These are phyloP conservation scores for Sminthurides bifidus DNA, from an alignment of 1,140 invertebrate genomes.

Conservation along the genomic window DNA sequence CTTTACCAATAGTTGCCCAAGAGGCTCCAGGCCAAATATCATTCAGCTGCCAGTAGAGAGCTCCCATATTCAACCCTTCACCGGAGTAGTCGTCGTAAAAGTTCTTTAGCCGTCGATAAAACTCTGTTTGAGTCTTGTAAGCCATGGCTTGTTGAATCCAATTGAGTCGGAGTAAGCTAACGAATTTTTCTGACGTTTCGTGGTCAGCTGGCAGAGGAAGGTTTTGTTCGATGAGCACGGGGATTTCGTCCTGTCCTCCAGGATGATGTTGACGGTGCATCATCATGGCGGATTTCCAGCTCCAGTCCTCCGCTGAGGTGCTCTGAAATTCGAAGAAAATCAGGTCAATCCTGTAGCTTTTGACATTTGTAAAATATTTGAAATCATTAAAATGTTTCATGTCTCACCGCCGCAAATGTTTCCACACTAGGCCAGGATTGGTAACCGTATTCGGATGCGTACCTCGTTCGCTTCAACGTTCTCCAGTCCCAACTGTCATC, in stretches of 20 bases:
- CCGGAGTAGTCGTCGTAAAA: slow-evolving; percentile 43
- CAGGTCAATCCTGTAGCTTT: too few species aligned
- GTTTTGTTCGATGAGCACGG: slow-evolving; percentile 41
- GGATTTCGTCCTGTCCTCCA: slow-evolving; percentile 51
- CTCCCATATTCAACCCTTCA: slow-evolving; percentile 79
- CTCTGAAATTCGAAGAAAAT: not conserved
- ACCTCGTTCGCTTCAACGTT: slow-evolving; percentile 66
- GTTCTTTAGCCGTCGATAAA: slow-evolving; percentile 59
- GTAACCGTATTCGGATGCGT: slow-evolving; percentile 93
- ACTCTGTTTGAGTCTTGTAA: slow-evolving; percentile 76
- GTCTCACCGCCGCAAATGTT: slow-evolving; percentile 2
- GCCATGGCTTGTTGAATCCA: slow-evolving; percentile 73
- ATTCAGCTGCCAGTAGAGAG: slow-evolving; percentile 97
- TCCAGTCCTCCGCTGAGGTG: slow-evolving; percentile 44
- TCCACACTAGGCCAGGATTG: slow-evolving; percentile 64
- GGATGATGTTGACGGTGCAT: slow-evolving; percentile 71
- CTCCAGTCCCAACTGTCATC: slow-evolving; percentile 65
- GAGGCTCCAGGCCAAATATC: slow-evolving; percentile 96
- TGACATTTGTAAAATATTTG: too few species aligned
- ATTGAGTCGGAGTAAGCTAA: slow-evolving; percentile 36
- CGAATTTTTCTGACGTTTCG: slow-evolving; percentile 9
- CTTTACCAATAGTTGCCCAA: slow-evolving; percentile 78
- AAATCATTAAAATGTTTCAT: not conserved
- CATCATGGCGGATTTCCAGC: slow-evolving; percentile 48
- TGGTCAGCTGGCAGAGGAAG: slow-evolving; percentile 23